These are phyloP conservation scores for Micromesistius poutassou DNA, from an alignment of 2,797 vertebrate genomes.

Conservation along the genomic window DNA sequence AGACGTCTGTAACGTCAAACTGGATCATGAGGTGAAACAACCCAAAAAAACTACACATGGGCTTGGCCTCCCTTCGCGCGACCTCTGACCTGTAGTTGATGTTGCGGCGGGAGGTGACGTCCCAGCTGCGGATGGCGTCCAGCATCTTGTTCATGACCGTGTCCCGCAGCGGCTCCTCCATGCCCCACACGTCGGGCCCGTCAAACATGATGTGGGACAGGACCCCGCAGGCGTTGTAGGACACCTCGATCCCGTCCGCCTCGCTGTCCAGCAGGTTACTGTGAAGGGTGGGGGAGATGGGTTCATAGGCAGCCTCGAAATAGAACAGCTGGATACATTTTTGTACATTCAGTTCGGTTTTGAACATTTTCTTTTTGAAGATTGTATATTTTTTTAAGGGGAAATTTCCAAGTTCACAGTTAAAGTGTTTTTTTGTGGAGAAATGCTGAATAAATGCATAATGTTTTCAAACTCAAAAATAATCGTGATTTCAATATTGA, in stretches of 20 bases:
- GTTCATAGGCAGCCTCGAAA: neutral
- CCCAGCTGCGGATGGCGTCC: constrained; percentile 96
- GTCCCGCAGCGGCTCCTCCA: constrained; percentile 83
- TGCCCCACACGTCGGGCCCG: constrained; percentile 86
- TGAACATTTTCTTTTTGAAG: no score
- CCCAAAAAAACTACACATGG: neutral
- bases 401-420: no score
- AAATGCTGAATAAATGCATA: no score
- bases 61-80: neutral
- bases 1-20: no score
- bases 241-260: constrained; percentile 96
- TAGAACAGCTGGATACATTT: no score
- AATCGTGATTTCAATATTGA: no score
- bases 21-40: neutral
- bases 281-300: constrained; percentile 5
- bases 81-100: constrained; percentile 90
- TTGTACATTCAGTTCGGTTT: no score
- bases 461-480: no score
- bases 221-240: constrained; percentile 95
- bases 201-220: constrained; percentile 99
- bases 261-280: constrained; percentile 96
- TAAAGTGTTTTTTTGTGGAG: no score
- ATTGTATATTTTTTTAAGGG: no score
- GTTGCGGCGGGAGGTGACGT: constrained; percentile 92
- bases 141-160: constrained; percentile 93